Base-by-base conservation (phyloP, 2,888 invertebrate genomes). In the Nemoura dubitans region DNA sequence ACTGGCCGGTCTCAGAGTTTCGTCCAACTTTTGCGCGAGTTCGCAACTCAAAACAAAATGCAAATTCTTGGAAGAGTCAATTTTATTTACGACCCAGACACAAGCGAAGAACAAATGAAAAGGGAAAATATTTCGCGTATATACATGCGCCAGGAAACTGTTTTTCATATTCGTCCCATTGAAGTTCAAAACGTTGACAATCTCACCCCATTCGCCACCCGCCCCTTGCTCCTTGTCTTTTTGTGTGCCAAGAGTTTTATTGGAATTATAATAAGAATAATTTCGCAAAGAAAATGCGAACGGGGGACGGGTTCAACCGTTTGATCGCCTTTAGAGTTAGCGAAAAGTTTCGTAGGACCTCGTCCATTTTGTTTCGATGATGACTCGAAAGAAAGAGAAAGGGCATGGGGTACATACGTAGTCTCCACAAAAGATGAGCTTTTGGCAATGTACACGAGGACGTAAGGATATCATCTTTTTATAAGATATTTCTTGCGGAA, bases 51-150 rank as follows among this genome's bases (percentile, higher is more conserved):
- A 10, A 21, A 21, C 16, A 59, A 7, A 21, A 59, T 59, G 59
- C 59, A 59, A 59, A 59, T 59, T 59, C 59, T 10, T 59, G 1
- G 16, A 36, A 36, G 59, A 10, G 59, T 59, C 59, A 1, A 59
- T 59, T 7, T 59, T 59, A 59, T 59, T 59, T 59, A 59, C 59
- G 59, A 36, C 10, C 36, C 10, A 36, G 36, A 10, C 36, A 36
- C 36, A 36, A 59, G 59, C 59, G 59, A 59, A 59, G 59, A 59
- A 59, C 59, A 59, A 59, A 59, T 59, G 59, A 59, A 59, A 59
- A 59, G 59, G 59, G 59, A 59, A 59, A 59, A 59, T 59, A 59
- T 36, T 36, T 36, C n/a, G n/a, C n/a, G n/a, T 36, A 36, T 36
- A 36, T 59, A 7, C 10, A 14, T 14, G 16, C 21, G 59, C 6